Conservation (phyloP, 35 echinoderm and acorn worm genomes). For the Stichopus chloronotus region DNA sequence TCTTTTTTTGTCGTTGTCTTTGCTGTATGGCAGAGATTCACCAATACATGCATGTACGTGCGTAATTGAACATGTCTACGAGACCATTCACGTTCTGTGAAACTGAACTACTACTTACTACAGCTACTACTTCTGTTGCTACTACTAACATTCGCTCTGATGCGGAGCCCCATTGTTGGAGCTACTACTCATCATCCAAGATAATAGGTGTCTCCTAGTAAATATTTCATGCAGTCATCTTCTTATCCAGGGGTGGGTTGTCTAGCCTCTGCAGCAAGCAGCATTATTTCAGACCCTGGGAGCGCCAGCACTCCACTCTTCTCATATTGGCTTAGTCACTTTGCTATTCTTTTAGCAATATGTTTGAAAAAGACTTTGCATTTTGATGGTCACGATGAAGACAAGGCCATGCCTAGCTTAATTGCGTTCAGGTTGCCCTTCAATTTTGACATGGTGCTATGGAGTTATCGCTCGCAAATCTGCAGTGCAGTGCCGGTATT, state of each 20-base stretch:
- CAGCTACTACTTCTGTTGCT: not conserved
- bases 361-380: slow-evolving; percentile 45
- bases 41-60: too few species aligned
- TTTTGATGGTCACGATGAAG: slow-evolving; percentile 52
- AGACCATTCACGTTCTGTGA: too few species aligned
- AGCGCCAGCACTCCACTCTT: slow-evolving; percentile 25
- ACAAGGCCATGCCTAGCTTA: slow-evolving; percentile 44
- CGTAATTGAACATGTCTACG: too few species aligned
- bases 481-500: not conserved
- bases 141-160: not conserved
- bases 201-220: slow-evolving; percentile 33
- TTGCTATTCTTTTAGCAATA: slow-evolving; percentile 61
- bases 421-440: slow-evolving; percentile 56
- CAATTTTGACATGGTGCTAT: not conserved
- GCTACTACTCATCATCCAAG: slow-evolving; percentile 29
- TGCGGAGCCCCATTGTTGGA: slow-evolving; percentile 31
- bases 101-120: not conserved
- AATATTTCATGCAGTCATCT: slow-evolving; percentile 54
- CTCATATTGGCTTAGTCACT: slow-evolving; percentile 63
- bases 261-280: not conserved
- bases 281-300: slow-evolving; percentile 53
- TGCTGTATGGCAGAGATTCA: too few species aligned
- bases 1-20: too few species aligned
- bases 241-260: slow-evolving; percentile 42
- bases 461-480: slow-evolving; percentile 1